Percentiles rank a stretch among this genome's conserved stretches.
These are phyloP conservation scores for Hydrotaea diabolus DNA, from an alignment of 2,888 invertebrate species.

Conservation along the genomic window DNA sequence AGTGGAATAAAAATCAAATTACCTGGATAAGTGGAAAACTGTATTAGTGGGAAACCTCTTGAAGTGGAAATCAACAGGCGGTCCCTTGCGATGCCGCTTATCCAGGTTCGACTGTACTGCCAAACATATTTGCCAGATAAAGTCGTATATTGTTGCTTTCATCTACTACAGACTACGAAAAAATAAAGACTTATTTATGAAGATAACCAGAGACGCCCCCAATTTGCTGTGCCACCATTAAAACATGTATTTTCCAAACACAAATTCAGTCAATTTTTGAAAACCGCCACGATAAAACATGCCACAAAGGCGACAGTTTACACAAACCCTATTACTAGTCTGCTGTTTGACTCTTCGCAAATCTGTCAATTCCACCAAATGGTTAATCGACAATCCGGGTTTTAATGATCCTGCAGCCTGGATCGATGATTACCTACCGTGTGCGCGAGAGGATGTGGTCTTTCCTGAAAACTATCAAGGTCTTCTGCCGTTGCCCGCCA, in stretches of 20 bases:
- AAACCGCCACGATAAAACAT: conserved; percentile 39
- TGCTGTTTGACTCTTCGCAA: conserved; percentile 37
- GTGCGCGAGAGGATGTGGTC: conserved; percentile 74
- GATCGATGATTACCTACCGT: conserved; percentile 75
- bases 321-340: neutral
- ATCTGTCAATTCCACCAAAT: conserved; percentile 70
- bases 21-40: too few relatives aligned
- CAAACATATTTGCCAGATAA: too few relatives aligned
- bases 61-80: too few relatives aligned
- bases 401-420: conserved; percentile 74
- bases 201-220: conserved; percentile 52
- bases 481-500: conserved; percentile 73
- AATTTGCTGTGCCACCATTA: conserved; percentile 13
- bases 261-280: conserved; percentile 46
- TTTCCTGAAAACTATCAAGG: conserved; percentile 77
- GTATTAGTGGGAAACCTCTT: too few relatives aligned
- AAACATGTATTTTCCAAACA: neutral
- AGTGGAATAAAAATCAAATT: too few relatives aligned
- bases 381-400: conserved; percentile 72
- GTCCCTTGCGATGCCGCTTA: too few relatives aligned
- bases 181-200: neutral
- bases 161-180: too few relatives aligned
- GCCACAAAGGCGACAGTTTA: neutral
- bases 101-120: too few relatives aligned
- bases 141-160: too few relatives aligned